Percentiles rank a stretch among this genome's conserved stretches.
Evolutionary conservation across 2,888 invertebrate genomes (phyloP).

Genomic region (Latrodectus hesperus): DNA sequence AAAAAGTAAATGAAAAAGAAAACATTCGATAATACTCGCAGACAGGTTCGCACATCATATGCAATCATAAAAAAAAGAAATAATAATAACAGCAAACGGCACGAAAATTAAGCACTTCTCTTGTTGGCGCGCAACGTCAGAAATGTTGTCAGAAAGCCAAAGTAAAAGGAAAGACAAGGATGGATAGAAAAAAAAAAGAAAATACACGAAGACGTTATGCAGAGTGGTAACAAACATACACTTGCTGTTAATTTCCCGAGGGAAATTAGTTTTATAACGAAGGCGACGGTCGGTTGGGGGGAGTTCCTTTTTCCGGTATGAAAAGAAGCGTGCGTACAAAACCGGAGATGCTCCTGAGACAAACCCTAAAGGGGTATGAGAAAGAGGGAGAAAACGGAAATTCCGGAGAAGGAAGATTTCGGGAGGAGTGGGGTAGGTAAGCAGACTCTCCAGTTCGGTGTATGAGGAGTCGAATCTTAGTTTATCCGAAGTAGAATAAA

Average conservation of each 20-base stretch:
- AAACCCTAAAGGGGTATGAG: constrained; percentile 56
- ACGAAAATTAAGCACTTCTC: constrained; percentile 1
- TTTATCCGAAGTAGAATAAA: constrained; percentile 19
- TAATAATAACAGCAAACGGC: background rate
- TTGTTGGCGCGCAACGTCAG: background rate
- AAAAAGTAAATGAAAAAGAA: background rate
- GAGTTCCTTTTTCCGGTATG: constrained; percentile 58
- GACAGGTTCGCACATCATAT: background rate
- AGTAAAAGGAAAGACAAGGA: background rate
- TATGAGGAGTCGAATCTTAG: constrained; percentile 19
- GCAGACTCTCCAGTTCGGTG: constrained; percentile 36
- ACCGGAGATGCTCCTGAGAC: constrained; percentile 68
- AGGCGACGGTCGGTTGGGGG: constrained; percentile 56
- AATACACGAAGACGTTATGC: background rate
- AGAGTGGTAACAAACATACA: constrained; percentile 64
- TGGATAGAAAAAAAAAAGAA: background rate
- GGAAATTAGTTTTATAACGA: constrained; percentile 69
- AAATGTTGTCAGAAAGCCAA: background rate
- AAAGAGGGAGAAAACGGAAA: constrained; percentile 56
- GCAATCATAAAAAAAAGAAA: background rate
- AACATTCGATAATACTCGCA: background rate
- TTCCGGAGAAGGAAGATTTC: constrained; percentile 47
- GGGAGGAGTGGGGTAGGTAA: constrained; percentile 2
- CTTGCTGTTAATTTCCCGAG: constrained; percentile 68
- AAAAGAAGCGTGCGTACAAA: constrained; percentile 58